Base-by-base conservation (phyloP, 2,888 invertebrate species). In the Stomorhina lunata region DNA sequence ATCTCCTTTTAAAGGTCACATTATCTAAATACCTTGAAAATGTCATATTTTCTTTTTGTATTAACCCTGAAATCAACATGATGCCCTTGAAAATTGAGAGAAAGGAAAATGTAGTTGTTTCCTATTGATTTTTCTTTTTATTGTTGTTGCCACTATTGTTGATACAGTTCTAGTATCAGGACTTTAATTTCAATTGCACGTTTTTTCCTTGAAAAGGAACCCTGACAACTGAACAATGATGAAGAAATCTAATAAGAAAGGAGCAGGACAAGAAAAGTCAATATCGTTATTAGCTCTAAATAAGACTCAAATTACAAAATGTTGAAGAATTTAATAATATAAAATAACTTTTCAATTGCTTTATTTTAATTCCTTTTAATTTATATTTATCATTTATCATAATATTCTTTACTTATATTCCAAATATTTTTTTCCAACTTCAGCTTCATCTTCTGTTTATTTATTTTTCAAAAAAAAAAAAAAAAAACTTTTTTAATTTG, bases 181-280 rank as follows among this genome's bases (percentile, higher is more conserved):
- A 69, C 53, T 69, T 61, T 48, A 53, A 43, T 69, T 43, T 61
- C 59, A 59, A 53, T 25, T 77, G 48, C 68, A 77, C 68, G 61
- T 50, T 77, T 43, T 43, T 68, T 77, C 68, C 77, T 77, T 61
- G 68, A 15, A 69, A 45, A 4, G 20, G 69, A 77, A 77, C 77
- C 77, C 69, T 77, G 77, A 61, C 61, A 68, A 77, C 61, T 27
- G 50, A 59, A 57, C 12, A 57, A 76, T 37, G 68, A 66, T 57
- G 48, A 48, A 61, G 12, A n/a, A 20, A 25, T 10, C 17, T 48
- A 22, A 4, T 2, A 12, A 9, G 37, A 37, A 22, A 29, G n/a
- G 20, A 48, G 17, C 32, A 55, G 7, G 27, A 48, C 59, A 61
- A 20, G n/a, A 9, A 22, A 20, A 2, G 32, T n/a, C n/a, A n/a